phyloP scores from a whole-genome alignment of 2,888 invertebrate species.

The Phragmatobia fuliginosa region DNA sequence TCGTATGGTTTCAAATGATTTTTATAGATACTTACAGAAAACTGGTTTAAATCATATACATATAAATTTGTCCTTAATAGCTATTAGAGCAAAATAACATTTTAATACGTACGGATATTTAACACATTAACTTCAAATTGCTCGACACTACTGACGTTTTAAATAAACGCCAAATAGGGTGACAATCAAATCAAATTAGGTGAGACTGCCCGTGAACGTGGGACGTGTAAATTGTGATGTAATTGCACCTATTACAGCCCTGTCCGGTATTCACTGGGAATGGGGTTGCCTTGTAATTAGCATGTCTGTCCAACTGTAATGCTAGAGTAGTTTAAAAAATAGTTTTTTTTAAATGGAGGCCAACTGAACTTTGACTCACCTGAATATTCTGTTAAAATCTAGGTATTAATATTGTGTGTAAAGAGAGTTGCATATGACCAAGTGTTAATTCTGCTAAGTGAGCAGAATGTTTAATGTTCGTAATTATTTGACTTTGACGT shows the following conservation, averaged over 20 bases:
- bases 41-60: too few species aligned
- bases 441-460: not conserved
- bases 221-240: slow-evolving; percentile 73
- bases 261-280: slow-evolving; percentile 46
- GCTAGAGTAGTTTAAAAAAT: slow-evolving; percentile 48
- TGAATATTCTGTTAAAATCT: slow-evolving; percentile 18
- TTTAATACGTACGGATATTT: slow-evolving; percentile 5
- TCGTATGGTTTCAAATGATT: too few species aligned
- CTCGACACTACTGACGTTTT: slow-evolving; percentile 59
- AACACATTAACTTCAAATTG: slow-evolving; percentile 11
- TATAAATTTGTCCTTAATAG: too few species aligned
- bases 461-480: not conserved
- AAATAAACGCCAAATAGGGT: slow-evolving; percentile 72
- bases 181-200: slow-evolving; percentile 81
- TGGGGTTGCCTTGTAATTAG: slow-evolving; percentile 60
- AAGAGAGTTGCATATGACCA: not conserved
- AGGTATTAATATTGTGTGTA: not conserved
- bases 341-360: slow-evolving; percentile 40
- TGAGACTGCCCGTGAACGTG: slow-evolving; percentile 64
- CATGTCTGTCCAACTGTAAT: slow-evolving; percentile 63
- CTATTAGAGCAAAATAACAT: not conserved
- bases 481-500: not conserved
- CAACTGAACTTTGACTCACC: slow-evolving; percentile 55
- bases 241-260: slow-evolving; percentile 72
- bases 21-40: too few species aligned